phyloP scores from a whole-genome alignment of 2,888 invertebrate genomes.

The Brachypterus glaber region DNA sequence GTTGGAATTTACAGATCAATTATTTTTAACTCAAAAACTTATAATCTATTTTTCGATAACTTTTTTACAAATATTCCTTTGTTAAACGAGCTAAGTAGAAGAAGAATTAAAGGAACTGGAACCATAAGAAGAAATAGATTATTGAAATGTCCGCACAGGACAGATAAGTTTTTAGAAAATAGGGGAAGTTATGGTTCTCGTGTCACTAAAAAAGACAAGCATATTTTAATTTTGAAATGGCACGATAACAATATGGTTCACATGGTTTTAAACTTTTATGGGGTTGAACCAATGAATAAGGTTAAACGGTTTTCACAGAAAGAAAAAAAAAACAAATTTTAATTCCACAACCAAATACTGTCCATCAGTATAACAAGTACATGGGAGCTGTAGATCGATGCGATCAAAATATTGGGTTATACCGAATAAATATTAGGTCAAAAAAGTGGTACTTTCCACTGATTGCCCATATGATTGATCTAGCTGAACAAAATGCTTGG shows the following conservation, averaged over 20 bases:
- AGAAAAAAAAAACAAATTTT: slow-evolving; percentile 7
- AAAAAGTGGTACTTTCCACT: slow-evolving; percentile 25
- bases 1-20: slow-evolving; percentile 14
- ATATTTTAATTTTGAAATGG: slow-evolving; percentile 14
- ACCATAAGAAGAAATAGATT: slow-evolving; percentile 14
- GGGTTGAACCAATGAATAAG: slow-evolving; percentile 7
- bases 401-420: slow-evolving; percentile 24
- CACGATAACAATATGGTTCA: slow-evolving; percentile 12
- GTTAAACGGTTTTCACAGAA: slow-evolving; percentile 10
- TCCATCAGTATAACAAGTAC: slow-evolving; percentile 13
- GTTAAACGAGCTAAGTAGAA: slow-evolving; percentile 8
- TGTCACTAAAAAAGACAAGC: slow-evolving; percentile 7
- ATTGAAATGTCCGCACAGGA: slow-evolving; percentile 4
- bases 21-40: slow-evolving; percentile 6
- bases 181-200: slow-evolving; percentile 12
- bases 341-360: slow-evolving; percentile 9
- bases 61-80: slow-evolving; percentile 15
- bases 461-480: slow-evolving; percentile 18
- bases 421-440: slow-evolving; percentile 20
- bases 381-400: slow-evolving; percentile 21
- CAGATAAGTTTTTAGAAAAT: slow-evolving; percentile 11
- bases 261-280: slow-evolving; percentile 11
- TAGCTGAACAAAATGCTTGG: slow-evolving; percentile 20
- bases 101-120: slow-evolving; percentile 12
- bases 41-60: slow-evolving; percentile 14